A percentile compares a stretch with the other conserved stretches of the same genome.
Evolutionary conservation across 2,797 vertebrate species (phyloP).

Genomic region (Lagodon rhomboides): DNA sequence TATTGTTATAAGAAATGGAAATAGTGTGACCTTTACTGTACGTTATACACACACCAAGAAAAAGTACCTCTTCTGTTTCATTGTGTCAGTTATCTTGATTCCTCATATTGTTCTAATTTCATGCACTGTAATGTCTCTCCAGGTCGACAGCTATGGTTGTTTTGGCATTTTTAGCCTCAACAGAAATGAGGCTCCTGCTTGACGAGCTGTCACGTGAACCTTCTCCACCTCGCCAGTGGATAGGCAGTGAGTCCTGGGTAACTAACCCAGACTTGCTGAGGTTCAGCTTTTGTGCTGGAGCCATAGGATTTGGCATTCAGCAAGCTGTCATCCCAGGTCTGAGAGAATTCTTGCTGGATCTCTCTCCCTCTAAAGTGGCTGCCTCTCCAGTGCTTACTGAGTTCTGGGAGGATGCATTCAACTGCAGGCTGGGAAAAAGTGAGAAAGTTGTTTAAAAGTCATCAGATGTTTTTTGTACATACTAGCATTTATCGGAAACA

Average conservation of each 20-base stretch:
- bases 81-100: background rate
- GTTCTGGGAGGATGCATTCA: constrained; percentile 68
- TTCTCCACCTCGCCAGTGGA: too few relatives aligned
- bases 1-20: background rate
- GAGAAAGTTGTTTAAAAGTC: background rate
- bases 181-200: too few relatives aligned
- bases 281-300: too few relatives aligned
- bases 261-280: too few relatives aligned
- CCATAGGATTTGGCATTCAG: constrained; percentile 63
- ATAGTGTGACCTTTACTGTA: background rate
- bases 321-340: constrained; percentile 77
- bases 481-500: background rate
- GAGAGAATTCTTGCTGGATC: constrained; percentile 72
- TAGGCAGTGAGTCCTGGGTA: too few relatives aligned
- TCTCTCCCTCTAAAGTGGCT: constrained; percentile 53
- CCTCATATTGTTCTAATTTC: too few relatives aligned
- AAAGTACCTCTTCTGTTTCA: background rate
- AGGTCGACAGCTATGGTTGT: too few relatives aligned
- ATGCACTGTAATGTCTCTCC: too few relatives aligned
- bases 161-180: too few relatives aligned
- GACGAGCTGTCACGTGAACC: too few relatives aligned
- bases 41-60: background rate
- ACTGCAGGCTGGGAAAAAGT: constrained; percentile 9
- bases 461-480: background rate
- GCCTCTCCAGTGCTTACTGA: constrained; percentile 68